Evolutionary conservation across 2,113 vertebrate species (phyloP).

Genomic region (Pica pica): DNA sequence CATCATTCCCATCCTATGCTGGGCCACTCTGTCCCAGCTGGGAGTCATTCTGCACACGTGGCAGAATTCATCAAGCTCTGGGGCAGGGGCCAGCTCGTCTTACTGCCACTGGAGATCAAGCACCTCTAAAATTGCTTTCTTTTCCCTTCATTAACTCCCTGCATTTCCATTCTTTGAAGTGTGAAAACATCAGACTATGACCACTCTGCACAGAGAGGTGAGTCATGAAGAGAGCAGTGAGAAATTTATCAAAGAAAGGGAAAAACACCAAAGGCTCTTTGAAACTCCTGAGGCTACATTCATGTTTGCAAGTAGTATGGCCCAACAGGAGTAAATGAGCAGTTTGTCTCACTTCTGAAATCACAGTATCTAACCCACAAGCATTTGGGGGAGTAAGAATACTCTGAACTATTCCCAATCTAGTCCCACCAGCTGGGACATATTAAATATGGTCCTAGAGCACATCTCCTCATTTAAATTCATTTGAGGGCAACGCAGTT

Average conservation of each 20-base stretch:
- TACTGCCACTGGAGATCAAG: background rate
- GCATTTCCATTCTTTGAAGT: background rate
- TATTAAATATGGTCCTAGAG: background rate
- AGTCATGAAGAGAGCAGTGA: background rate
- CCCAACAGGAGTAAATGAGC: background rate
- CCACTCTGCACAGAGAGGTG: background rate
- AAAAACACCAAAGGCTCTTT: background rate
- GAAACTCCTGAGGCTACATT: background rate
- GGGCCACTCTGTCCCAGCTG: background rate
- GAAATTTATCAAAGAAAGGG: background rate
- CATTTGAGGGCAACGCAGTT: background rate
- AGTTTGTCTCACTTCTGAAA: background rate
- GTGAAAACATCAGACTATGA: background rate
- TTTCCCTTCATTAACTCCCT: background rate
- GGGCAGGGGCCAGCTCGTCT: background rate
- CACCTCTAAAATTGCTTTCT: background rate
- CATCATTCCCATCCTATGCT: background rate
- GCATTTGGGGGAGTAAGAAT: background rate
- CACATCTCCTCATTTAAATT: background rate
- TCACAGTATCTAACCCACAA: background rate
- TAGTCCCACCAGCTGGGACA: background rate
- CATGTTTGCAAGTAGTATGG: background rate
- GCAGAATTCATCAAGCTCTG: background rate
- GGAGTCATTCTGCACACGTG: fast-evolving
- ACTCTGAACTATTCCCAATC: background rate